These are phyloP conservation scores for Gobius niger DNA, from an alignment of 2,113 vertebrate species.

Conservation along the genomic window DNA sequence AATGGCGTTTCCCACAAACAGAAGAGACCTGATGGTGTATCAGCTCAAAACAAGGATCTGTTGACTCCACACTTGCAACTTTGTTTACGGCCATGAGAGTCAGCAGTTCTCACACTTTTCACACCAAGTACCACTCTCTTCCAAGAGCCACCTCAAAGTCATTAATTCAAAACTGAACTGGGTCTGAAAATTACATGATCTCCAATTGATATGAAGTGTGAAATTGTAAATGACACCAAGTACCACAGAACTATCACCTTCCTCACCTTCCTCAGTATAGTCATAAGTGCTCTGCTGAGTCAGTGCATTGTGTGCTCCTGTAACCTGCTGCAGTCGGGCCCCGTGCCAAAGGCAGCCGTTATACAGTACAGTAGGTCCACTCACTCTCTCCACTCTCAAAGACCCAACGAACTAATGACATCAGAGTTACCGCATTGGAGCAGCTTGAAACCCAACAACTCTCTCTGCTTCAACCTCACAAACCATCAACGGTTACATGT, in stretches of 20 bases:
- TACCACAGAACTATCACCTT: not conserved
- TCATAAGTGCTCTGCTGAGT: slow-evolving; percentile 11
- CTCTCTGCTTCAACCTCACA: not conserved
- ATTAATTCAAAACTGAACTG: no score
- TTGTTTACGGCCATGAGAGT: no score
- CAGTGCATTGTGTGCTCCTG: slow-evolving; percentile 17
- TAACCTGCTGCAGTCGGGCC: slow-evolving; percentile 29
- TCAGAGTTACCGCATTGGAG: slow-evolving; percentile 13
- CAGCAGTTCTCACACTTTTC: no score
- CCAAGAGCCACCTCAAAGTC: no score
- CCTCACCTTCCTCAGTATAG: not conserved
- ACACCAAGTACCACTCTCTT: no score
- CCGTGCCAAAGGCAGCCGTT: slow-evolving; percentile 14
- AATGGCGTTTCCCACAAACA: not conserved
- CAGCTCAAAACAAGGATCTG: slow-evolving; percentile 7
- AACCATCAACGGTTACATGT: slow-evolving; percentile 15
- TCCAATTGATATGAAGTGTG: no score
- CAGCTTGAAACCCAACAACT: slow-evolving; percentile 20
- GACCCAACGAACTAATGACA: slow-evolving; percentile 15
- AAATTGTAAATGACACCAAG: no score
- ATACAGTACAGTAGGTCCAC: slow-evolving; percentile 13
- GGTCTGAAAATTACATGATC: no score
- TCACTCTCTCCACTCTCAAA: slow-evolving; percentile 6
- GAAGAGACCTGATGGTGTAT: slow-evolving; percentile 5
- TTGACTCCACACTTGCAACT: no score